A percentile compares a stretch with the other conserved stretches of the same genome.
These are phyloP conservation scores for Penaeus indicus DNA, from an alignment of 1,140 invertebrate species.

Conservation along the genomic window DNA sequence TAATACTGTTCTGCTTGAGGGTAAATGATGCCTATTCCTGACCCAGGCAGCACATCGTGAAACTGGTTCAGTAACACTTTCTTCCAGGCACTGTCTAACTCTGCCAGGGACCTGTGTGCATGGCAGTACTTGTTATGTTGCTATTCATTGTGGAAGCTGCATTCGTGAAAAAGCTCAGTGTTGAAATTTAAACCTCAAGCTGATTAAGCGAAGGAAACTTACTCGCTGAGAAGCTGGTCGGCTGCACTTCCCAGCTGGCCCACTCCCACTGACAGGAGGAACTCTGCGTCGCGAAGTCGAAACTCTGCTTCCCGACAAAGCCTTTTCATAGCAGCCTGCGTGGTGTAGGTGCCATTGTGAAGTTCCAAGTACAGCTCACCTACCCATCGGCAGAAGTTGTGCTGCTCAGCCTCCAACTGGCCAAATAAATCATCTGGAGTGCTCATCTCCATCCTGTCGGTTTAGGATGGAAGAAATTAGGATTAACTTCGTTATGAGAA, in stretches of 20 bases:
- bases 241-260: conserved; percentile 31
- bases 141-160: background rate
- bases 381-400: conserved; percentile 72
- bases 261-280: conserved; percentile 68
- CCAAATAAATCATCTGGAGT: conserved; percentile 72
- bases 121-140: background rate
- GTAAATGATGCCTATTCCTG: conserved; percentile 72
- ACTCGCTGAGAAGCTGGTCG: background rate
- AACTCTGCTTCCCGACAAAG: conserved; percentile 73
- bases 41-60: conserved; percentile 75
- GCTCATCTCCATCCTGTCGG: conserved; percentile 71
- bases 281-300: conserved; percentile 72
- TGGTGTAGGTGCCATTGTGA: conserved; percentile 76
- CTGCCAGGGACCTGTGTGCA: conserved; percentile 39
- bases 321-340: conserved; percentile 73
- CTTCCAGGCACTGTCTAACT: conserved; percentile 71
- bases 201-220: background rate
- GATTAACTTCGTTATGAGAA: background rate
- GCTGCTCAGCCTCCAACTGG: conserved; percentile 69
- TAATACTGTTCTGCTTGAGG: conserved; percentile 69
- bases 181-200: background rate
- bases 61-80: conserved; percentile 76
- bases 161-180: background rate
- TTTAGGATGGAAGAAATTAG: background rate
- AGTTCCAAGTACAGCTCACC: conserved; percentile 75